Evolutionary conservation across 2,888 invertebrate species (phyloP).

Genomic region (Apotomis capreana): DNA sequence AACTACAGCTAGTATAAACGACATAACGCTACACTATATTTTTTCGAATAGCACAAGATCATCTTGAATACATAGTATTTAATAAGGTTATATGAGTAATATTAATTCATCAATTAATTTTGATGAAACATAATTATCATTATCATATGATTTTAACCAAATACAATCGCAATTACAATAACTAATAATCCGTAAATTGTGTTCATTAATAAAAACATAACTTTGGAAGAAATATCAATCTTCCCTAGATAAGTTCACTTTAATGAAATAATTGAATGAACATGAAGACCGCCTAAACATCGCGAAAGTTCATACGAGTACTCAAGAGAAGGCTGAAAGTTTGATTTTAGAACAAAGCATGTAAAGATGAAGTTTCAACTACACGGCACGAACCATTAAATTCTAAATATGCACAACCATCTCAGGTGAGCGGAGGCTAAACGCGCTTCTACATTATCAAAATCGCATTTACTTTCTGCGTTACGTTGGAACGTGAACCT

Average conservation of each 20-base stretch:
- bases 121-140: too few relatives aligned
- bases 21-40: too few relatives aligned
- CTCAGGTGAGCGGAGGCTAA: constrained; percentile 20
- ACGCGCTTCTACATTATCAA: constrained; percentile 28
- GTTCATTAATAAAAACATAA: background rate
- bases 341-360: constrained; percentile 37
- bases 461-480: constrained; percentile 1
- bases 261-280: constrained; percentile 19
- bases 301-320: constrained; percentile 15
- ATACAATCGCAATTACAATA: too few relatives aligned
- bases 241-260: background rate
- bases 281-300: constrained; percentile 1
- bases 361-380: constrained; percentile 38
- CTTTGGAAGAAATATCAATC: background rate
- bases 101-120: too few relatives aligned
- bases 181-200: too few relatives aligned
- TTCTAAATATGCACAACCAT: constrained; percentile 36
- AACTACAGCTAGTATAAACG: too few relatives aligned
- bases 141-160: too few relatives aligned
- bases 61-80: too few relatives aligned
- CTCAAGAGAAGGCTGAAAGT: constrained; percentile 15
- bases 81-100: too few relatives aligned
- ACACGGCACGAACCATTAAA: constrained; percentile 23
- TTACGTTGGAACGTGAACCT: constrained; percentile 1
- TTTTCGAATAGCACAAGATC: too few relatives aligned